These are phyloP conservation scores for Phasia obesa DNA, from an alignment of 2,888 invertebrate species.

Conservation along the genomic window DNA sequence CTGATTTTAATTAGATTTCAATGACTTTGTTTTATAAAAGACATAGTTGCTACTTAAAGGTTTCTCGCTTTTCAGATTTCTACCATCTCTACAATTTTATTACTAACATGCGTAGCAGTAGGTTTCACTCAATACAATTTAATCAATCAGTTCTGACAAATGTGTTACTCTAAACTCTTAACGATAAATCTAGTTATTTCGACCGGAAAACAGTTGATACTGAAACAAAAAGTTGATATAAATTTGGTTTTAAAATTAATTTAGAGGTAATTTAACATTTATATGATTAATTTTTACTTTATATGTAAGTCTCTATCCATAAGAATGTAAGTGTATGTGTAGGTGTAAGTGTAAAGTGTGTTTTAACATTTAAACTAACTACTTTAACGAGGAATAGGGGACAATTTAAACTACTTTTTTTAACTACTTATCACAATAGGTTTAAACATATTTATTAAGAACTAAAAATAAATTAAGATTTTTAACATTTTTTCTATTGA, in stretches of 20 bases:
- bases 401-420: constrained; percentile 27
- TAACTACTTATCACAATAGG: constrained; percentile 48
- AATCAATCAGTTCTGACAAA: too few relatives aligned
- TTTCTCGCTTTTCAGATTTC: not conserved
- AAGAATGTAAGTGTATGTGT: constrained; percentile 12
- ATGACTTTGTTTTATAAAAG: too few relatives aligned
- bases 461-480: not conserved
- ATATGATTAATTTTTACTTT: not conserved
- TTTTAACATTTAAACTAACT: constrained; percentile 68
- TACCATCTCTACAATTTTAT: not conserved
- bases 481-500: constrained; percentile 18
- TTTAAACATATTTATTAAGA: not conserved
- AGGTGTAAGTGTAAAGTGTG: constrained; percentile 12
- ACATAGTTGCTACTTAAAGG: too few relatives aligned
- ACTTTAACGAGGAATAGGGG: constrained; percentile 35
- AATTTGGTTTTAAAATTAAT: constrained; percentile 27
- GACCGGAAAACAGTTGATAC: constrained; percentile 87
- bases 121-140: constrained; percentile 7
- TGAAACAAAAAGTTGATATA: constrained; percentile 82
- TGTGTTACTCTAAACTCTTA: constrained; percentile 51
- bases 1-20: not conserved
- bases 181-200: constrained; percentile 83
- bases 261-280: not conserved
- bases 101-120: not conserved
- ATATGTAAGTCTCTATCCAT: not conserved